A percentile compares a stretch with the other conserved stretches of the same genome.
Conservation (phyloP, 2,888 invertebrate genomes). For the Furcula furcula region DNA sequence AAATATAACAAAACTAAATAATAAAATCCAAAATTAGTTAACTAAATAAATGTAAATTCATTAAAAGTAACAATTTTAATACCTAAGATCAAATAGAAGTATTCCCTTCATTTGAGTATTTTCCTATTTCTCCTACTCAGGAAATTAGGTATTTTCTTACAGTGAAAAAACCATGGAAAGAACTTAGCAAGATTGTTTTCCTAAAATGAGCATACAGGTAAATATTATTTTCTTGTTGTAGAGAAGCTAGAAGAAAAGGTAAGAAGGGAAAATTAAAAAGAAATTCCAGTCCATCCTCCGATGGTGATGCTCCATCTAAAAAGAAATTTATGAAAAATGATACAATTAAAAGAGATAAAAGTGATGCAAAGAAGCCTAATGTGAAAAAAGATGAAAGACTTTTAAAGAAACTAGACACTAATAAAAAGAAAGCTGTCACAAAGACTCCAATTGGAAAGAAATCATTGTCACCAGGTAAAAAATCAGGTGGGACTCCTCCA, state of each 20-base stretch:
- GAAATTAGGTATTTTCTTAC: too few relatives aligned
- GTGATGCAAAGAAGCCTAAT: constrained; percentile 64
- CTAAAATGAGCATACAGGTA: too few relatives aligned
- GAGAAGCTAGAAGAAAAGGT: constrained; percentile 74
- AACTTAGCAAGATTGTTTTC: too few relatives aligned
- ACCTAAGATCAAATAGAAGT: too few relatives aligned
- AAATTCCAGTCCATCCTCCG: constrained; percentile 85
- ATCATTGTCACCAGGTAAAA: constrained; percentile 74
- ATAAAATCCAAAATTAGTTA: too few relatives aligned
- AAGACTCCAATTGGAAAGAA: constrained; percentile 69
- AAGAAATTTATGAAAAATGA: constrained; percentile 78
- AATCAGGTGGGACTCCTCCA: constrained; percentile 76
- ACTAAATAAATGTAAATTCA: too few relatives aligned
- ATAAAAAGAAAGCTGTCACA: constrained; percentile 58
- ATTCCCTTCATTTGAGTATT: too few relatives aligned
- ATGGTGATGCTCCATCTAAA: constrained; percentile 79
- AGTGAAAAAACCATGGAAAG: too few relatives aligned
- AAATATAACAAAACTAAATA: too few relatives aligned
- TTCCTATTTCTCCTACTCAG: too few relatives aligned
- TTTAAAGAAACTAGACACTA: constrained; percentile 60
- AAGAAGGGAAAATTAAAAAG: constrained; percentile 80
- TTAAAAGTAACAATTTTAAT: too few relatives aligned
- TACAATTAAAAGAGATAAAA: constrained; percentile 63
- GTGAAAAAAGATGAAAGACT: constrained; percentile 69
- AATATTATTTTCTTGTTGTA: too few relatives aligned